These are phyloP conservation scores for Nomada lathburiana DNA, from an alignment of 2,888 invertebrate species.

Conservation along the genomic window DNA sequence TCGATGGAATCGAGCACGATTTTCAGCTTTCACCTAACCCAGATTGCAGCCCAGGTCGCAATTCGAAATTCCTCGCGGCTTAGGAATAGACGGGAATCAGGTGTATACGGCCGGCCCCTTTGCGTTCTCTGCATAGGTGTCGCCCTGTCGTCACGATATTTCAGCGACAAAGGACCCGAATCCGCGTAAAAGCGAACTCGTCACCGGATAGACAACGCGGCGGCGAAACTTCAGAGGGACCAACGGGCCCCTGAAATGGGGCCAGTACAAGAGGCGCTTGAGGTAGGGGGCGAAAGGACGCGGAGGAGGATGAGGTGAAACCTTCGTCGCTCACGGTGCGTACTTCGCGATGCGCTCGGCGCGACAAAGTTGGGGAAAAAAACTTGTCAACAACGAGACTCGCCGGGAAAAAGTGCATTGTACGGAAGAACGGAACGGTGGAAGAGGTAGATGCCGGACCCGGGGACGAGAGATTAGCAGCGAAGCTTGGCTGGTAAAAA, in stretches of 20 bases:
- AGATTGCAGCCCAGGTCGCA: constrained; percentile 7
- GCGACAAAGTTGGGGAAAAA: constrained; percentile 64
- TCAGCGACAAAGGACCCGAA: constrained; percentile 80
- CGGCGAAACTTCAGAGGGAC: constrained; percentile 79
- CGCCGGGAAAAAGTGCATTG: constrained; percentile 74
- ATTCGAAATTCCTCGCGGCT: constrained; percentile 61
- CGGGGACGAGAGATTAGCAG: constrained; percentile 75
- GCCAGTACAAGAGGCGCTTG: constrained; percentile 30
- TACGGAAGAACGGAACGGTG: constrained; percentile 52
- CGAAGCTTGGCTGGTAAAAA: constrained; percentile 65
- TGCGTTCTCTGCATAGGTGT: constrained; percentile 71
- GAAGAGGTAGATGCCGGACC: constrained; percentile 40
- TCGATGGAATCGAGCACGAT: neutral
- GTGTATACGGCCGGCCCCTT: constrained; percentile 73
- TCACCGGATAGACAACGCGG: constrained; percentile 77
- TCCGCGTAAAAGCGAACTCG: constrained; percentile 81
- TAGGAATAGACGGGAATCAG: constrained; percentile 70
- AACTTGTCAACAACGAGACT: constrained; percentile 75
- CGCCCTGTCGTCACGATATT: constrained; percentile 64
- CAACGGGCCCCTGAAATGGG: constrained; percentile 4
- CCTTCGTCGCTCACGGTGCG: constrained; percentile 55
- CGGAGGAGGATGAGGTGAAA: constrained; percentile 41
- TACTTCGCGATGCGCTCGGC: constrained; percentile 65
- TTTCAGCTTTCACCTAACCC: constrained; percentile 16
- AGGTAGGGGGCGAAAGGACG: constrained; percentile 1